Evolutionary conservation across 2,888 invertebrate species (phyloP), one percentile per base, ranked within the genome.

Genomic region (Eupeodes latifasciatus): DNA sequence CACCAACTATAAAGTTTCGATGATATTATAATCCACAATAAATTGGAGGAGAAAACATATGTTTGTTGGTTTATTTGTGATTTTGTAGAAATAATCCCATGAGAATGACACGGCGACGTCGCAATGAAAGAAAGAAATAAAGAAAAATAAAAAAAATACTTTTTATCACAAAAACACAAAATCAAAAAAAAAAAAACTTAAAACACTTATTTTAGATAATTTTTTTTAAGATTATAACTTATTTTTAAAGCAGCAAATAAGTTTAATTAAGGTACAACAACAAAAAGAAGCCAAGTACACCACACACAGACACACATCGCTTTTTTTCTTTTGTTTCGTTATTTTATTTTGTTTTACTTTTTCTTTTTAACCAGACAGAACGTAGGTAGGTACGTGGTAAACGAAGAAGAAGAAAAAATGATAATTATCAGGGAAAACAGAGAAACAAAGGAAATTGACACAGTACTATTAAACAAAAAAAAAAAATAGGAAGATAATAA

Each of bases 11-110:
- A 49, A 14, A 49, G 55, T 76, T 76, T 82, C 27, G 87, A 87
- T 87, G 87, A 83, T 81, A 83, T 81, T 87, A 27, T 27, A 83
- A 87, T 87, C 87, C 87, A 87, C 66, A 80, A 72, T 49, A 66
- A 55, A 12, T 78, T 55, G 36, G 71, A 19, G 55, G 55, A 71
- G 71, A 81, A 83, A 83, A 87, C 87, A 83, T 83, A 83, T 87
- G 83, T 83, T 86, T 69, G 85, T 77, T 72, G 76, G 10, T 75
- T 77, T 62, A 62, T 62, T 47, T 78, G 59, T 72, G 47, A 69
- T 59, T 72, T 77, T 77, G 66, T 76, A 47, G 57, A 71, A 40
- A 69, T 84, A 86, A 83, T 87, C 83, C 83, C 76, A 87, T 57
- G 49, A 47, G 71, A 85, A 61, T 34, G 67, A 67, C 51, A 59